Evolutionary conservation across 1,140 invertebrate species (phyloP).

Genomic region (Pinna nobilis): DNA sequence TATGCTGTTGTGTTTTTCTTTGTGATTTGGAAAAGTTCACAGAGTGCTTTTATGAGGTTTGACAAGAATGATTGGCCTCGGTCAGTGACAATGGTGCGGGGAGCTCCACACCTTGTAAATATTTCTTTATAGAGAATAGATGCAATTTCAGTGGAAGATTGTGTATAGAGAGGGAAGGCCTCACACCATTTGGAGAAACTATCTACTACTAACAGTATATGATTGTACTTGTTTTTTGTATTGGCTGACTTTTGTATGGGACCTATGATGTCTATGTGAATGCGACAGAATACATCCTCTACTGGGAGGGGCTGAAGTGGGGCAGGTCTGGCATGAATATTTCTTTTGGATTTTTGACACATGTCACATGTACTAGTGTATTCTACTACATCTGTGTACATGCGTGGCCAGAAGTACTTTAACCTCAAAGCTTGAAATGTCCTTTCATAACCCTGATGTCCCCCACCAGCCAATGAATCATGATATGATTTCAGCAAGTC

Average conservation of each 20-base stretch:
- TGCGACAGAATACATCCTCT: not conserved
- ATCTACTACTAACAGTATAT: constrained; percentile 14
- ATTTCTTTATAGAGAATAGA: constrained; percentile 38
- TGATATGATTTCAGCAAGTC: constrained; percentile 33
- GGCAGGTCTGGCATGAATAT: not conserved
- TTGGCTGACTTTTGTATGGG: not conserved
- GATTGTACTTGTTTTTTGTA: not conserved
- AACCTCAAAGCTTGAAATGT: constrained; percentile 18
- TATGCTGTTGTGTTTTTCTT: constrained; percentile 14
- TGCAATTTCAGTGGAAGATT: constrained; percentile 39
- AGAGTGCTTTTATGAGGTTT: constrained; percentile 30
- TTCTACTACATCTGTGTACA: constrained; percentile 35
- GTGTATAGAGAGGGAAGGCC: constrained; percentile 37
- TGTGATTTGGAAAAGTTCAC: constrained; percentile 27
- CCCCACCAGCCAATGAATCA: constrained; percentile 37
- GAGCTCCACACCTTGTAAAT: constrained; percentile 44
- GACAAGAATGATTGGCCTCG: constrained; percentile 40
- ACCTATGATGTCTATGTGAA: constrained; percentile 12
- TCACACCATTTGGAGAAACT: constrained; percentile 39
- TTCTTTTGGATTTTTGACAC: constrained; percentile 24
- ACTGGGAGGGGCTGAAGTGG: constrained; percentile 9
- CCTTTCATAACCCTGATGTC: constrained; percentile 33
- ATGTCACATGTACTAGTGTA: constrained; percentile 32
- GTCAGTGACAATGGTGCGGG: constrained; percentile 32
- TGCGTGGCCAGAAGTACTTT: constrained; percentile 39